Evolutionary conservation across 1,140 invertebrate species (phyloP).

Genomic region (Conopomorpha cramerella): DNA sequence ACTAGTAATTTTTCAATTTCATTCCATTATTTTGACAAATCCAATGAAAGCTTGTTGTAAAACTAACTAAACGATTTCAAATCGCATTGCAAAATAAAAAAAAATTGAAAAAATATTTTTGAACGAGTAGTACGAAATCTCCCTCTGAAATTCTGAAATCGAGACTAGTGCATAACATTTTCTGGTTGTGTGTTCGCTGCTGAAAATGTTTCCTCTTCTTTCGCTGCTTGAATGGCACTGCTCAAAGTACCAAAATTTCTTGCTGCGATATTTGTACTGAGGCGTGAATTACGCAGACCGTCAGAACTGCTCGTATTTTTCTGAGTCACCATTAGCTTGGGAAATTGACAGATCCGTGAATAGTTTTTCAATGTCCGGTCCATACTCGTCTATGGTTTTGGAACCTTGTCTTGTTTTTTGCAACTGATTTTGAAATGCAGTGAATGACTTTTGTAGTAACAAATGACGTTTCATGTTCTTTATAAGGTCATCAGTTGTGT

Average conservation of each 20-base stretch:
- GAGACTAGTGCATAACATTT: no score
- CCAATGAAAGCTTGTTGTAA: no score
- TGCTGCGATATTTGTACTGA: conserved; percentile 2
- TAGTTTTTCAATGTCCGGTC: background rate
- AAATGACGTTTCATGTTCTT: background rate
- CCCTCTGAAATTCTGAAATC: no score
- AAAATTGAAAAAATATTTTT: no score
- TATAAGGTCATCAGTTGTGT: background rate
- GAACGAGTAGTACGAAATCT: no score
- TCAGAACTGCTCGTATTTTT: conserved; percentile 1
- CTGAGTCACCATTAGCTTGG: background rate
- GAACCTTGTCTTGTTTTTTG: background rate
- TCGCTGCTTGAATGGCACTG: conserved; percentile 1
- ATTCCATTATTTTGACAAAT: no score
- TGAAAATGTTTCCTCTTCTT: conserved; percentile 4
- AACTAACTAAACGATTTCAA: no score
- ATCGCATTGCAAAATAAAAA: no score
- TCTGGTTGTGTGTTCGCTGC: no score
- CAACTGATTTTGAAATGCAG: background rate
- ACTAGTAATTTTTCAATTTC: no score
- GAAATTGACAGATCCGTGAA: conserved; percentile 3
- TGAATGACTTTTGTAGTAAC: background rate
- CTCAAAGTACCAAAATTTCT: background rate
- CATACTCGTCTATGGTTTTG: background rate
- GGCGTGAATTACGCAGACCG: conserved; percentile 1